Base-by-base conservation (phyloP, 2,888 invertebrate species). In the Perithous albicinctus region DNA sequence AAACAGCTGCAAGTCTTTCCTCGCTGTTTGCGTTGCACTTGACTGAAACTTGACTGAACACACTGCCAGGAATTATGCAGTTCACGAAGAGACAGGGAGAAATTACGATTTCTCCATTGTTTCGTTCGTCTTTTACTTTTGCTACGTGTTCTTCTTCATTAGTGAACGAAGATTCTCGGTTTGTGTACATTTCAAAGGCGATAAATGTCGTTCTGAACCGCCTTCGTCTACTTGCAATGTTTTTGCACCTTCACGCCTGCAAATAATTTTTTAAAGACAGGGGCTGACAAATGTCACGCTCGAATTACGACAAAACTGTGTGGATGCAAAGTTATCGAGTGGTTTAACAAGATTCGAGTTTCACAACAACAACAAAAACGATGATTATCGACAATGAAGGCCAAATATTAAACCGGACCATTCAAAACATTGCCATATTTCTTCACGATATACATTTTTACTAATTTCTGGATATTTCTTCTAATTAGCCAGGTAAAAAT, bases 41-140 rank as follows among this genome's bases (percentile, higher is more conserved):
- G 56, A 48, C 48, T n/a, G 48, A 51, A 67, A 73, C 38, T n/a
- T n/a, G 35, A 48, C 51, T 67, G n/a, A n/a, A 48, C 59, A 15
- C 67, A 26, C 26, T 66, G 73, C 78, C 73, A 73, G 59, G 38
- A 73, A 56, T 29, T 26, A 66, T 59, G 61, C 41, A 26, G 69
- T 76, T 61, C 35, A 67, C 59, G 46, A 12, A 54, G 3, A 15
- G 51, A 51, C 20, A 46, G 38, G 8, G 67, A 48, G n/a, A 69
- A 77, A 77, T 69, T 59, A 29, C 26, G 48, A 61, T 76, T 67
- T 66, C 56, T 56, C 23, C 59, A 67, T 35, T 67, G 75, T 75
- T 20, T 5, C 67, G 15, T 56, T 56, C 18, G 43, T 75, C 41
- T 61, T 32, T 1, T n/a, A n/a, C n/a, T n/a, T 20, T 54, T 43